Conservation (phyloP, 2,888 invertebrate genomes). For the Eristalis tenax region DNA sequence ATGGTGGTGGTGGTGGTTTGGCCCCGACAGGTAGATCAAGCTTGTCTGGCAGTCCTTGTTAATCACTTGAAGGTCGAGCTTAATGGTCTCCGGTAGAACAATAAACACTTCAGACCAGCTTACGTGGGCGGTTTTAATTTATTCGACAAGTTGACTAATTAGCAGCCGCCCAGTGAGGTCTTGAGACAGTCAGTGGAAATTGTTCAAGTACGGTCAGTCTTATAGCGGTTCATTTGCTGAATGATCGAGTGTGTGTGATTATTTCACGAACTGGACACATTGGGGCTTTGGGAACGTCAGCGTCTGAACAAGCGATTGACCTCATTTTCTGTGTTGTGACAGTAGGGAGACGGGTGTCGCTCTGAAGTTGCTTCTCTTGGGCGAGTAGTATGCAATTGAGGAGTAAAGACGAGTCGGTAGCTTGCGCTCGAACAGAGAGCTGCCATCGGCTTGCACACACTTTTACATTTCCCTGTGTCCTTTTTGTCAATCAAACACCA, state of each 20-base stretch:
- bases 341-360: no score
- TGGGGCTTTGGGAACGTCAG: neutral
- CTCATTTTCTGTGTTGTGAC: no score
- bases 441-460: no score
- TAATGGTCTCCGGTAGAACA: neutral
- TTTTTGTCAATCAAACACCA: no score
- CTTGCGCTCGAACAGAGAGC: no score
- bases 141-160: neutral
- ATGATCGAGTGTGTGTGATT: no score
- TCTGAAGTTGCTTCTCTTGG: no score
- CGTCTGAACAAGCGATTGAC: no score
- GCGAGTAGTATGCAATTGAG: no score
- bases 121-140: neutral
- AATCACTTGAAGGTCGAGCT: neutral
- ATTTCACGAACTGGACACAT: neutral
- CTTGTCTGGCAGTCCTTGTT: neutral
- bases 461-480: no score
- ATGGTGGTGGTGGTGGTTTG: neutral
- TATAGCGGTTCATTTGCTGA: neutral
- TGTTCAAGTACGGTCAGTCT: neutral
- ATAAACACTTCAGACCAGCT: neutral
- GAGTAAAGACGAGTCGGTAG: no score
- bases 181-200: neutral
- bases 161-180: neutral
- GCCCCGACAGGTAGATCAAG: neutral